phyloP scores from a whole-genome alignment of 2,113 vertebrate genomes.

The Paramisgurnus dabryanus region DNA sequence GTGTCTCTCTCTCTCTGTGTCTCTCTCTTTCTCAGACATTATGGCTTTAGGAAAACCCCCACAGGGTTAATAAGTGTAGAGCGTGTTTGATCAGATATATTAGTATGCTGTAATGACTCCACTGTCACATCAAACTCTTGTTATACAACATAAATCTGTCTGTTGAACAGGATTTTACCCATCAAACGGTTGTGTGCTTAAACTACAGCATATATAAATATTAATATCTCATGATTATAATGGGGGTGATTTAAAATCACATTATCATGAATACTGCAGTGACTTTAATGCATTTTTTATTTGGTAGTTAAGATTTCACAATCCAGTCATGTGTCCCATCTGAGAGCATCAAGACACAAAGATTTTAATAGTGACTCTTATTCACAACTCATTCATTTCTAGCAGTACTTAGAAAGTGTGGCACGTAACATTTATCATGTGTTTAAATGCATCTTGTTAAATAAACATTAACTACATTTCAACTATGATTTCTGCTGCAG shows the following conservation, averaged over 20 bases:
- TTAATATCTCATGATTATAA: background rate
- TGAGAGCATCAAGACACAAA: no score
- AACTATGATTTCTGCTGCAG: no score
- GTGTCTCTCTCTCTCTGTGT: slow-evolving; percentile 15
- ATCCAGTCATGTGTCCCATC: no score
- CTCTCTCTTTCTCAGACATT: slow-evolving; percentile 36
- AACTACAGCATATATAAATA: background rate
- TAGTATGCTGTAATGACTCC: background rate
- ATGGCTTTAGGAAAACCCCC: slow-evolving; percentile 35
- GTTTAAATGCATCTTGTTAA: no score
- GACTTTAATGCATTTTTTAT: background rate
- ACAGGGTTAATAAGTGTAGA: slow-evolving; percentile 28
- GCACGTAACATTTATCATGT: no score
- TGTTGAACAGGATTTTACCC: no score
- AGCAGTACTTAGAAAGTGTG: no score
- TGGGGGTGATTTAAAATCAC: background rate
- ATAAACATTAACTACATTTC: no score
- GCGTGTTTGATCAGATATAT: background rate
- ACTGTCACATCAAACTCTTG: background rate
- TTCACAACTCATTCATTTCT: no score
- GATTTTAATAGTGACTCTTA: no score
- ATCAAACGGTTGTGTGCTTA: background rate
- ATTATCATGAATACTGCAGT: background rate
- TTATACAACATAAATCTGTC: no score
- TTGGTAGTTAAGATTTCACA: background rate